Evolutionary conservation across 2,888 invertebrate species (phyloP).

Genomic region (Bruchidius siliquastri): DNA sequence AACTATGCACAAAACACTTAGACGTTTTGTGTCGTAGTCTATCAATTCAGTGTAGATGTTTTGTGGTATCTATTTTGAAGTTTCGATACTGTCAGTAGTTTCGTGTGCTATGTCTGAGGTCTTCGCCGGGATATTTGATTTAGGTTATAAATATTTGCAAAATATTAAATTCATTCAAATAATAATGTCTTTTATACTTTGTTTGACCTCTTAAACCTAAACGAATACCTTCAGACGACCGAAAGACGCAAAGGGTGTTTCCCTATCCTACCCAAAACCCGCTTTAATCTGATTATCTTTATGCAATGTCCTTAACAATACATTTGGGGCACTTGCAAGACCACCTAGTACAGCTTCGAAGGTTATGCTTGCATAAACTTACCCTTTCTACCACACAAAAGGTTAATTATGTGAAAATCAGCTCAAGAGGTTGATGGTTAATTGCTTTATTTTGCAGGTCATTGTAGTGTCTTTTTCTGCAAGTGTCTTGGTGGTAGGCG

Average conservation of each 20-base stretch:
- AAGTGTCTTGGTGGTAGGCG: constrained; percentile 76
- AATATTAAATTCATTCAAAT: background rate
- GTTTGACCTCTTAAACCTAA: background rate
- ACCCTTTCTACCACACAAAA: constrained; percentile 65
- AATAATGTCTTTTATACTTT: background rate
- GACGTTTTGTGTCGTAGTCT: too few relatives aligned
- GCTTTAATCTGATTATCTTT: constrained; percentile 1
- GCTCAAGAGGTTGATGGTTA: background rate
- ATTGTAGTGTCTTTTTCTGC: constrained; percentile 69
- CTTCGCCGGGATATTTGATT: constrained; percentile 2
- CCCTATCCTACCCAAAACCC: background rate
- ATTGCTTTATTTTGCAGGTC: constrained; percentile 49
- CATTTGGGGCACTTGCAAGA: constrained; percentile 55
- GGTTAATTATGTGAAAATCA: constrained; percentile 44
- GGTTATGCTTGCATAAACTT: constrained; percentile 45
- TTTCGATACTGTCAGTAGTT: too few relatives aligned
- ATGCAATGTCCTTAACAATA: constrained; percentile 46
- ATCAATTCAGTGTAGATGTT: too few relatives aligned
- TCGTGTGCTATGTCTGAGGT: too few relatives aligned
- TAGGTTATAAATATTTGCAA: background rate
- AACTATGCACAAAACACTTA: too few relatives aligned
- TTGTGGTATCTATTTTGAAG: too few relatives aligned
- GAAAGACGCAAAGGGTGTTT: background rate
- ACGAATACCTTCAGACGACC: background rate
- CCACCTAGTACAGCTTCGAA: constrained; percentile 54